Evolutionary conservation across 2,888 invertebrate species (phyloP).

Genomic region (Omphaloscelis lunosa): DNA sequence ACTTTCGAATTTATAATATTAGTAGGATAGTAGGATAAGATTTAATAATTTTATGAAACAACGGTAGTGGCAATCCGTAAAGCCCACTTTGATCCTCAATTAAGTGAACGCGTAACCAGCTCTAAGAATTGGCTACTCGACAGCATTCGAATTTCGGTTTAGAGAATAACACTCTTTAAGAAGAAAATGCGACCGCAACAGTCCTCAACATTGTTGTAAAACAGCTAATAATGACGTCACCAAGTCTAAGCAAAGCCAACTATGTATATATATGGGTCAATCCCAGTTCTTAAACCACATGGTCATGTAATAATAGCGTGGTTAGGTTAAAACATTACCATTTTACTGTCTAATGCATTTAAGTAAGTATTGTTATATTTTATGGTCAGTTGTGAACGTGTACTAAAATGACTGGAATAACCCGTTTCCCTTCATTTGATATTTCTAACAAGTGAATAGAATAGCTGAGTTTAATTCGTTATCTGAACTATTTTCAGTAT

Average conservation of each 20-base stretch:
- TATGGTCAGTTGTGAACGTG: conserved; percentile 36
- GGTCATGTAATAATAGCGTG: conserved; percentile 22
- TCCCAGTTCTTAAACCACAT: conserved; percentile 17
- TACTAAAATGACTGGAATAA: conserved; percentile 16
- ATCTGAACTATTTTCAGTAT: neutral
- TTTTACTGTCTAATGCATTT: conserved; percentile 29
- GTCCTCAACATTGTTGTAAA: neutral
- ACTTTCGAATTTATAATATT: too few relatives aligned
- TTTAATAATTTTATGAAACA: neutral
- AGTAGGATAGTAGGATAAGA: too few relatives aligned
- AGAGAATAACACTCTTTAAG: neutral
- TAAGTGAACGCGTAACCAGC: neutral
- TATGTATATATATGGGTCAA: conserved; percentile 16
- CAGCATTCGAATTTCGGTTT: neutral
- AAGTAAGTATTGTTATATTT: conserved; percentile 39
- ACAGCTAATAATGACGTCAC: conserved; percentile 17
- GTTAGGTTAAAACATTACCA: conserved; percentile 21
- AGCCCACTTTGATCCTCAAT: neutral
- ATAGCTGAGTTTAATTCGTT: conserved; percentile 1
- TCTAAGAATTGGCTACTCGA: neutral
- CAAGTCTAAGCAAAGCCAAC: neutral
- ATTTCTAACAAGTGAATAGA: conserved; percentile 16
- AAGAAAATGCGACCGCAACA: neutral
- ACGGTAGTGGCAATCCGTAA: neutral
- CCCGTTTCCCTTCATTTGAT: conserved; percentile 37